A percentile compares a stretch with the other conserved stretches of the same genome.
These are phyloP conservation scores for Monopterus albus DNA, from an alignment of 2,113 vertebrate genomes.

Conservation along the genomic window DNA sequence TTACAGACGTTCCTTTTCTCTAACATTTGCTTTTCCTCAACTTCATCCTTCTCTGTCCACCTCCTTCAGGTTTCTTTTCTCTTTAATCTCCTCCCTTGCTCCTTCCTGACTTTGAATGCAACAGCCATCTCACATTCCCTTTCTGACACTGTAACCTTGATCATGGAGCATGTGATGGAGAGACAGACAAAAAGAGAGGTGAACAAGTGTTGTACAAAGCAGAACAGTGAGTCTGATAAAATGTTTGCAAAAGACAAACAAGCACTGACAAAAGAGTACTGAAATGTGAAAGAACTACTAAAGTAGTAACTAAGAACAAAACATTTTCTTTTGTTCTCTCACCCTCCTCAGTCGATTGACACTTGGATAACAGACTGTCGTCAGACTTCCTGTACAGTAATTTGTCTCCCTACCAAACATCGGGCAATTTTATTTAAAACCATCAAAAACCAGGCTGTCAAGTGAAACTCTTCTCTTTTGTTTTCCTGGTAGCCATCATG, in stretches of 20 bases:
- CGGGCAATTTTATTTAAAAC: not conserved
- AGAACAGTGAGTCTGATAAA: slow-evolving; percentile 5
- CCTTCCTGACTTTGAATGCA: not conserved
- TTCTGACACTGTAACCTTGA: slow-evolving; percentile 8
- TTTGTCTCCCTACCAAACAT: no score
- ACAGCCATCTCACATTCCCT: not conserved
- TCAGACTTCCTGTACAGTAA: no score
- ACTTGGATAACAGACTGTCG: not conserved
- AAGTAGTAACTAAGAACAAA: not conserved
- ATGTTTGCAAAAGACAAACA: not conserved
- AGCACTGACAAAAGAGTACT: no score
- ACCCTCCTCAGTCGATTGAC: not conserved
- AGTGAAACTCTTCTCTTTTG: not conserved
- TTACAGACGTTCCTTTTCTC: not conserved
- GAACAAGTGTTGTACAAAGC: not conserved
- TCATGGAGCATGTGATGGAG: not conserved
- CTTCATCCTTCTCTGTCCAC: not conserved
- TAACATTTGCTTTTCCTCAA: not conserved
- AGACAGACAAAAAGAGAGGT: not conserved
- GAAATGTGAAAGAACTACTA: no score
- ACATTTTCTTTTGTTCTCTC: not conserved
- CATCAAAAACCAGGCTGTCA: not conserved
- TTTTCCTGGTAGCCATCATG: no score
- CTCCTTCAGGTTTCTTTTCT: not conserved
- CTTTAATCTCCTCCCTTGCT: not conserved